A percentile compares a stretch with the other conserved stretches of the same genome.
Evolutionary conservation across 2,888 invertebrate genomes (phyloP).

Genomic region (Nemurella pictetii): DNA sequence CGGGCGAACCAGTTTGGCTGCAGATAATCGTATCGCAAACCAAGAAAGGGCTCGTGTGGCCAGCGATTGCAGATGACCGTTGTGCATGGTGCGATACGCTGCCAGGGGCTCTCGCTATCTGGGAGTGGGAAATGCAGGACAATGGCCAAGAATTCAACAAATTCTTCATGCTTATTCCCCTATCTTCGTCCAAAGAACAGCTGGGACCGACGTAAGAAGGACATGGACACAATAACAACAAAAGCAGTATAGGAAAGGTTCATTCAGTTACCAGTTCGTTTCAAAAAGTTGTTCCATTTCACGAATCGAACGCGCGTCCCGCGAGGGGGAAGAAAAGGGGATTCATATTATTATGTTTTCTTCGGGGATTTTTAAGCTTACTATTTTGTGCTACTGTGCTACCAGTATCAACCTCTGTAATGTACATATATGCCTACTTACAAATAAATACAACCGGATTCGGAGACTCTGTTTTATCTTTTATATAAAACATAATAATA

Average conservation of each 20-base stretch:
- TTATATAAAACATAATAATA: neutral
- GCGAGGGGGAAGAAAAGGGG: slow-evolving; percentile 15
- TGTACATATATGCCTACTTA: slow-evolving; percentile 12
- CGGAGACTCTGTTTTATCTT: slow-evolving; percentile 23
- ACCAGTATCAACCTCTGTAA: neutral
- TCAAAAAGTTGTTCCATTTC: slow-evolving; percentile 34
- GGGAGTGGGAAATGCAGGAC: slow-evolving; percentile 21
- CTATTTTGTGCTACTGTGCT: slow-evolving; percentile 19
- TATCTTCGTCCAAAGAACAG: slow-evolving; percentile 25
- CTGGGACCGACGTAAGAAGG: slow-evolving; percentile 32
- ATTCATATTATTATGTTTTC: slow-evolving; percentile 6
- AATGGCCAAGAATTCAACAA: slow-evolving; percentile 21
- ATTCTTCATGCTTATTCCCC: slow-evolving; percentile 29
- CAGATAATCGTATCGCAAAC: no score
- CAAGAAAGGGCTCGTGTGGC: neutral
- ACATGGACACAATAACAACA: slow-evolving; percentile 31
- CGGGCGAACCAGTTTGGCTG: neutral
- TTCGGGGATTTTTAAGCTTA: slow-evolving; percentile 29
- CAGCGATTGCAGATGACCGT: neutral
- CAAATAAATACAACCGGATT: slow-evolving; percentile 27
- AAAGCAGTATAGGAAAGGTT: slow-evolving; percentile 29
- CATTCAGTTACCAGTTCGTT: slow-evolving; percentile 34
- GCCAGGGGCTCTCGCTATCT: no score
- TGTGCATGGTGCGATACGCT: slow-evolving; percentile 5
- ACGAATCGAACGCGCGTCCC: slow-evolving; percentile 23